phyloP scores from a whole-genome alignment of 2,113 vertebrate genomes.

The Hydrochoerus hydrochaeris region DNA sequence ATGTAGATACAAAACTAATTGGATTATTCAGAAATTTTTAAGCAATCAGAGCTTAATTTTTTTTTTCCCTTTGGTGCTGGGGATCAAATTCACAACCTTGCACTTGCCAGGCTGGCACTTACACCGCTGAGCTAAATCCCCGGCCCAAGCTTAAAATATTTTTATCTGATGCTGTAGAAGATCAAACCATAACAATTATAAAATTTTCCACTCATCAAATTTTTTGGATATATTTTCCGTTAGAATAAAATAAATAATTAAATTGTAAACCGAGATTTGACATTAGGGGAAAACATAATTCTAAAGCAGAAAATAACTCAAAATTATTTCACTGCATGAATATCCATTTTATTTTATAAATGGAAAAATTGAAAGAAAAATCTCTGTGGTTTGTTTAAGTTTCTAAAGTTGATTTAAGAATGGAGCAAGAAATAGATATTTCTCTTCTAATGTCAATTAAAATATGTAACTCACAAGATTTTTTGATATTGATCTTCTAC shows the following conservation, averaged over 20 bases:
- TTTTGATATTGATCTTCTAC: neutral
- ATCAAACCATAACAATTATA: constrained; percentile 8
- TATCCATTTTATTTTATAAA: neutral
- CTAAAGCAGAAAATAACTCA: neutral
- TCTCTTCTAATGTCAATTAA: constrained; percentile 20
- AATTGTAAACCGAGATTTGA: neutral
- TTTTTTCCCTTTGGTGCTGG: no score
- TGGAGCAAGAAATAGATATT: neutral
- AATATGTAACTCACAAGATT: neutral
- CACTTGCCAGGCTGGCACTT: no score
- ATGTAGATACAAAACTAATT: neutral
- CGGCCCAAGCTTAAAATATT: neutral
- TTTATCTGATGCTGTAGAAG: neutral
- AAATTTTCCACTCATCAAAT: neutral
- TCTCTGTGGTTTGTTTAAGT: neutral
- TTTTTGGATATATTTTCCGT: neutral
- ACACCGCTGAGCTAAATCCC: no score
- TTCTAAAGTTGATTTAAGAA: constrained; percentile 27
- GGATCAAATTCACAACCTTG: no score
- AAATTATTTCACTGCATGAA: constrained; percentile 1
- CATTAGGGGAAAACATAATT: constrained; percentile 9
- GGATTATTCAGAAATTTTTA: neutral
- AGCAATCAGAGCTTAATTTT: neutral
- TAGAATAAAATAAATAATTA: neutral
- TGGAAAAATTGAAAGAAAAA: neutral